These are phyloP conservation scores for Drosophila pseudoobscura DNA, from an alignment of 1,140 invertebrate genomes.

Conservation along the genomic window DNA sequence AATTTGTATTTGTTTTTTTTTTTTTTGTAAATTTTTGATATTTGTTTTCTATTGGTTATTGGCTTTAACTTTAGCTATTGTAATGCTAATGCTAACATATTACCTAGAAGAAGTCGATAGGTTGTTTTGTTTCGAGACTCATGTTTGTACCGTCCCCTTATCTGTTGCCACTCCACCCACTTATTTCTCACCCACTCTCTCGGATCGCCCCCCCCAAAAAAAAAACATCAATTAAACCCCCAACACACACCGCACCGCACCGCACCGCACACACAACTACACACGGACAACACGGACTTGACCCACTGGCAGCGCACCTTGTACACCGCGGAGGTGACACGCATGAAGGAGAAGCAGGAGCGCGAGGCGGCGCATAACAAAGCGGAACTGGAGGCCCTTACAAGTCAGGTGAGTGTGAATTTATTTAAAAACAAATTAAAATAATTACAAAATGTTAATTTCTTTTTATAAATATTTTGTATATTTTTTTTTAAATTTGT, in stretches of 20 bases:
- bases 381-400: slow-evolving; percentile 53
- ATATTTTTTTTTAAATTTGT: too few relatives aligned
- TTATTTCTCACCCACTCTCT: slow-evolving; percentile 12
- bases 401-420: slow-evolving; percentile 53
- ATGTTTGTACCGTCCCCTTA: too few relatives aligned
- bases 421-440: background rate
- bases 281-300: slow-evolving; percentile 19
- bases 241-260: background rate
- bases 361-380: slow-evolving; percentile 52
- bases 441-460: background rate
- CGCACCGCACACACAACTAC: slow-evolving; percentile 15
- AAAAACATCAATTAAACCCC: background rate
- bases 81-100: too few relatives aligned
- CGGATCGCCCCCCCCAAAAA: too few relatives aligned
- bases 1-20: too few relatives aligned
- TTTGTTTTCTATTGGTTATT: too few relatives aligned
- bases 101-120: too few relatives aligned
- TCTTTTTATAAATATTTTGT: background rate
- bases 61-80: too few relatives aligned
- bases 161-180: slow-evolving; percentile 21
- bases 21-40: too few relatives aligned
- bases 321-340: slow-evolving; percentile 83
- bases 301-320: slow-evolving; percentile 72
- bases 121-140: too few relatives aligned
- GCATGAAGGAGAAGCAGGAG: slow-evolving; percentile 83